Evolutionary conservation across 92 coral and sea anemone genomes (phyloP), one percentile per base, ranked within the genome.

Genomic region (Desmophyllum pertusum): DNA sequence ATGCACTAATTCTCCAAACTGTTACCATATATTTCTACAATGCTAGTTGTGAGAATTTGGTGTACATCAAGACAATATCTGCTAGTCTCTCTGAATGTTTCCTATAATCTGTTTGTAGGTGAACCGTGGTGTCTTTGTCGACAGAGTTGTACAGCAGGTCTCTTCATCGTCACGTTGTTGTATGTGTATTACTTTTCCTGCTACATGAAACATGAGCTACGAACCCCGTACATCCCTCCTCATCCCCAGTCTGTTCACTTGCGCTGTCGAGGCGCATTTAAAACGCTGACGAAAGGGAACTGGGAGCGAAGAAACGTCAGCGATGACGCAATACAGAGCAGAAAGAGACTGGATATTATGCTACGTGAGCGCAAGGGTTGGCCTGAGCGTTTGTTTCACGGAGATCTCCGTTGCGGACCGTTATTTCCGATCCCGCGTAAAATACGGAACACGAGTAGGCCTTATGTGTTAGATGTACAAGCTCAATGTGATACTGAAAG

Each of bases 341-440:
- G 95, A 21, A 79, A 63, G 40, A 88, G 81, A 63, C 68, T 84
- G n/a, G 98, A 94, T 78, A 86, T 64, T 83, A 53, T 87, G 41
- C 61, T 92, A 74, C 92, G 98, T 36, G 53, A 50, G 79, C 93
- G 95, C 38, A 94, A 94, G 77, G 98, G 98, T 13, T 94, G 98
- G 98, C 98, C 98, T 0, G 73, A 89, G 80, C 81, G 69, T 30
- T 86, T 94, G 10, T 84, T 70, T 65, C 98, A 94, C 64, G 98
- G 98, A 10, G 98, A 94, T 64, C 73, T 84, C 51, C 92, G 94
- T 9, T 94, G 98, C 50, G 98, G 98, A 13, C 80, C 86, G 19
- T 67, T 74, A 65, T 92, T 84, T 78, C 95, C 95, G n/a, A 89
- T 94, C 19, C 98, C 98, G 27, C 83, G 98, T 41, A 81, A 80